phyloP scores from a whole-genome alignment of 1,140 invertebrate genomes.

The Anoplophora glabripennis region DNA sequence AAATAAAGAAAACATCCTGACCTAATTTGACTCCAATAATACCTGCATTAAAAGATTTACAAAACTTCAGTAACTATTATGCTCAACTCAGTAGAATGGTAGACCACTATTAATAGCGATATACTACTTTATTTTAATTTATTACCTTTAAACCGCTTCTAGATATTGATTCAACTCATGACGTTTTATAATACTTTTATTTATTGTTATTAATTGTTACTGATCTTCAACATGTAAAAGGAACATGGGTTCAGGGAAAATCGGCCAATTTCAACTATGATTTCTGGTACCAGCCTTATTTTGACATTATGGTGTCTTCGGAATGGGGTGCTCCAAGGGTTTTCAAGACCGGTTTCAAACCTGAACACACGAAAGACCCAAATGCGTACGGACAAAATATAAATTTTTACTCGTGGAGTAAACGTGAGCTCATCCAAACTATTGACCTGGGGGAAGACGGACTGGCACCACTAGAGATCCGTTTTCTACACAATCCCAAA shows the following conservation, averaged over 20 bases:
- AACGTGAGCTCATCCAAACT: conserved; percentile 72
- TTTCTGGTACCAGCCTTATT: conserved; percentile 96
- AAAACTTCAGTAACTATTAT: too few species aligned
- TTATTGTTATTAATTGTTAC: too few species aligned
- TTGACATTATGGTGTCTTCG: conserved; percentile 83
- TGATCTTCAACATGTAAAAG: conserved; percentile 38
- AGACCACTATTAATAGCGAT: too few species aligned
- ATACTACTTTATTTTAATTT: too few species aligned
- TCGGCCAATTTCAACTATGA: conserved; percentile 73
- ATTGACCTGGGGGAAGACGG: conserved; percentile 75
- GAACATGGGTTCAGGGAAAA: conserved; percentile 65
- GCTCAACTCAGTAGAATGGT: too few species aligned
- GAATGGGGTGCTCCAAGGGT: conserved; percentile 90
- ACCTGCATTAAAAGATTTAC: too few species aligned
- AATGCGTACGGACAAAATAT: conserved; percentile 78
- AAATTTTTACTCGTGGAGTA: conserved; percentile 90
- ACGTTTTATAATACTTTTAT: too few species aligned
- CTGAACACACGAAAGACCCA: conserved; percentile 57
- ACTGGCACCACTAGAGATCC: conserved; percentile 84
- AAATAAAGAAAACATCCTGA: too few species aligned
- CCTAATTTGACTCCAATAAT: too few species aligned
- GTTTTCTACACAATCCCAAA: conserved; percentile 91
- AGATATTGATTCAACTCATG: neutral
- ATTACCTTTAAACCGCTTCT: too few species aligned
- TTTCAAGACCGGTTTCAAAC: conserved; percentile 76